Conservation (phyloP, 2,797 vertebrate species). For the Atherinosoma microstoma region DNA sequence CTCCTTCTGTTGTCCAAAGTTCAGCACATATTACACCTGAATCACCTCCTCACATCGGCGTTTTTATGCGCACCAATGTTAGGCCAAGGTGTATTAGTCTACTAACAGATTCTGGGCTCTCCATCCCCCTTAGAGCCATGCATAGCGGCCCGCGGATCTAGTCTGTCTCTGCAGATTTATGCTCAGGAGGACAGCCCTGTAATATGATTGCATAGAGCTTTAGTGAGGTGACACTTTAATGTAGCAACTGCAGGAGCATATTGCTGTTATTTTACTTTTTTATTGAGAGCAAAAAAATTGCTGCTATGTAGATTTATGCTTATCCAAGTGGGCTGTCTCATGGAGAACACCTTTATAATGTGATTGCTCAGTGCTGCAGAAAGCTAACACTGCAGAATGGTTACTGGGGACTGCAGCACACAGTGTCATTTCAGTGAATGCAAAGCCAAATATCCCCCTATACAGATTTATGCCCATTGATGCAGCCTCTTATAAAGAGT, state of each 20-base stretch:
- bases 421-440: conserved; percentile 21
- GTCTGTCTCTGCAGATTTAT: conserved; percentile 51
- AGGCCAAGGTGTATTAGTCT: conserved; percentile 64
- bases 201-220: conserved; percentile 41
- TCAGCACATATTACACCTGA: conserved; percentile 58
- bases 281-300: conserved; percentile 35
- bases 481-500: conserved; percentile 38
- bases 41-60: conserved; percentile 48
- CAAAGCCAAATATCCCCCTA: conserved; percentile 37
- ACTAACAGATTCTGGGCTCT: conserved; percentile 37
- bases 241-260: conserved; percentile 54
- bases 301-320: conserved; percentile 64
- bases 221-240: conserved; percentile 58
- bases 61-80: conserved; percentile 70
- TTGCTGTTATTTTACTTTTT: conserved; percentile 57
- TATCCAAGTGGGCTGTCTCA: conserved; percentile 56
- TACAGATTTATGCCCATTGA: conserved; percentile 27
- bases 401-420: conserved; percentile 46
- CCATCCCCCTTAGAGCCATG: conserved; percentile 8
- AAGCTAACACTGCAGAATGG: conserved; percentile 64
- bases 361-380: conserved; percentile 60
- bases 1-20: conserved; percentile 65
- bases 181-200: conserved; percentile 26
- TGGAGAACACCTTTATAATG: conserved; percentile 61
- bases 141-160: conserved; percentile 34